These are phyloP conservation scores for Macrosoma leucophasiata DNA, from an alignment of 2,888 invertebrate genomes.

Conservation along the genomic window DNA sequence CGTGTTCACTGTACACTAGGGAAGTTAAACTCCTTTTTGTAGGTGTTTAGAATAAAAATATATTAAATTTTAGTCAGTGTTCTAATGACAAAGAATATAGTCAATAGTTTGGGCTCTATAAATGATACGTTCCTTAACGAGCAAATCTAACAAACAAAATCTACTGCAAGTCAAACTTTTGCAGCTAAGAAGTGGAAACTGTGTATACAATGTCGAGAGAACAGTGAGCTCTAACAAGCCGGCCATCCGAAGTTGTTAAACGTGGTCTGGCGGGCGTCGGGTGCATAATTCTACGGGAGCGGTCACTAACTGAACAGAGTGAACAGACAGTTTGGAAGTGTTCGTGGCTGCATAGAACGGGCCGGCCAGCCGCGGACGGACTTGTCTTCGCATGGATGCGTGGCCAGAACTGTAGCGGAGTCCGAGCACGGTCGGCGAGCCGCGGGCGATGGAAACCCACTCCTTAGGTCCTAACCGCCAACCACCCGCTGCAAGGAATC, in stretches of 20 bases:
- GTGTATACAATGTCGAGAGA: conserved; percentile 58
- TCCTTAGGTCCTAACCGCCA: conserved; percentile 50
- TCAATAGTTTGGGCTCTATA: not conserved
- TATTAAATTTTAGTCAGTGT: no score
- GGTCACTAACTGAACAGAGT: conserved; percentile 42
- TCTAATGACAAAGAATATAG: no score
- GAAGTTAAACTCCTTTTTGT: no score
- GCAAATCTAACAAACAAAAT: conserved; percentile 56
- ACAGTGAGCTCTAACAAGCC: conserved; percentile 62
- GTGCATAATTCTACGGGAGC: conserved; percentile 52
- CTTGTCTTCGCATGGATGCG: conserved; percentile 1
- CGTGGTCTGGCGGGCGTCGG: conserved; percentile 35
- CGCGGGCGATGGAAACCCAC: conserved; percentile 51
- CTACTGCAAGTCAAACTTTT: conserved; percentile 61
- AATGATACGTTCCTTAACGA: conserved; percentile 32
- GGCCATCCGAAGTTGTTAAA: conserved; percentile 64
- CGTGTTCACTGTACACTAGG: no score
- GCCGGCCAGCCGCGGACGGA: not conserved
- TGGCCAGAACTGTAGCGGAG: conserved; percentile 6
- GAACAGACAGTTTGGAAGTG: conserved; percentile 46
- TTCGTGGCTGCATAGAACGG: conserved; percentile 31
- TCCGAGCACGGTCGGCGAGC: conserved; percentile 5
- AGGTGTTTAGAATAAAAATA: no score
- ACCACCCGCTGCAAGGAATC: conserved; percentile 61
- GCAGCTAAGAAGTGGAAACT: conserved; percentile 63